Conservation (phyloP, 2,888 invertebrate genomes). For the Platycnemis pennipes region DNA sequence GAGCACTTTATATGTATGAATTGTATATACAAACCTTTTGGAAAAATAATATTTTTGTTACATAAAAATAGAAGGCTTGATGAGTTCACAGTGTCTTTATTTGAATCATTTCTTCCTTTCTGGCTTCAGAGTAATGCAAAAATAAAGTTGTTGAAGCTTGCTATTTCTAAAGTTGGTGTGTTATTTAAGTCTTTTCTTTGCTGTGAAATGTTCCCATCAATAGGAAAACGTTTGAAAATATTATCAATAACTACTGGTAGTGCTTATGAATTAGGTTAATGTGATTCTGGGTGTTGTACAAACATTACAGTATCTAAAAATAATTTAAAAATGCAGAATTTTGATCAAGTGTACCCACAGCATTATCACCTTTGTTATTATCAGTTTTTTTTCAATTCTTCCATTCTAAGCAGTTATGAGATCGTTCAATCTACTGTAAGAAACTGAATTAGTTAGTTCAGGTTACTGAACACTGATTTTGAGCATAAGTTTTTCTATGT, state of each 20-base stretch:
- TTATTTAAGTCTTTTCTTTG: constrained; percentile 35
- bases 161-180: constrained; percentile 8
- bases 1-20: constrained; percentile 60
- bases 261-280: constrained; percentile 12
- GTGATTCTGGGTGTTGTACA: constrained; percentile 52
- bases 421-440: background rate
- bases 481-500: constrained; percentile 44
- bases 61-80: constrained; percentile 65
- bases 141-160: constrained; percentile 55
- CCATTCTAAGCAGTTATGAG: background rate
- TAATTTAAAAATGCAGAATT: background rate
- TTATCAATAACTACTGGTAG: background rate
- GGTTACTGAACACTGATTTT: background rate
- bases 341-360: background rate
- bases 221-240: background rate
- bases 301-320: background rate
- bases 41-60: constrained; percentile 64
- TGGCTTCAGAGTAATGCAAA: constrained; percentile 33
- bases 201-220: constrained; percentile 51
- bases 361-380: background rate
- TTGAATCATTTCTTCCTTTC: constrained; percentile 58
- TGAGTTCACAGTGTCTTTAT: constrained; percentile 62
- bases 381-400: background rate
- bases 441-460: constrained; percentile 4
- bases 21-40: constrained; percentile 62